Base-by-base conservation (phyloP, 2,113 vertebrate genomes). In the Chamaea fasciata region DNA sequence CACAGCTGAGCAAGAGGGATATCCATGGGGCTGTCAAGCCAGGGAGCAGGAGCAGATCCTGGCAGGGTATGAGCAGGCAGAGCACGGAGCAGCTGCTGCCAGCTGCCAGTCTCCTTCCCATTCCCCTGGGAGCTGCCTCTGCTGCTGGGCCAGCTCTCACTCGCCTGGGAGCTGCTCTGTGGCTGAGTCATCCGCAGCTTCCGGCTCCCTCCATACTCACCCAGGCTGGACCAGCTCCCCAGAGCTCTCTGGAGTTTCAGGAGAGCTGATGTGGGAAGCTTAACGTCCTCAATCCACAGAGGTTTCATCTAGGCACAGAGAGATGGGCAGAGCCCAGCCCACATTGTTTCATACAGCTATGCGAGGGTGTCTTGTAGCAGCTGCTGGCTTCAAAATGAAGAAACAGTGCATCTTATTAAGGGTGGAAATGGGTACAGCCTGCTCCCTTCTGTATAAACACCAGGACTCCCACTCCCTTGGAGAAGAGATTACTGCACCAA, bases 11-110 rank as follows among this genome's bases (percentile, higher is more conserved):
- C 67, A 53, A 74, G 74, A 56, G 26, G 27, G 41, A 8, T 39
- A 15, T 52, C 77, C 46, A 8, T 37, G 5, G 2, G 41, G 63
- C 55, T 56, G 52, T 55, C 0, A 0, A 50, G 55, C 22, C 53
- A 56, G 59, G 55, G 74, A 87, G 64, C 47, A 55, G 42, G 39
- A 87, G 62, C 68, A 80, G 39, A 50, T 52, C 42, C n/a, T 3
- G 75, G 83, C 79, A 65, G 75, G 52, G 21, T 46, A 41, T 19
- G 69, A 78, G 69, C 35, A 55, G 76, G 28, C 37, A 69, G 1
- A 1, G 52, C 31, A 33, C 47, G 0, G 0, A 64, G 63, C 46
- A 69, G 59, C n/a, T 8, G 0, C 44, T 60, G 35, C 31, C 0
- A 0, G 78, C 69, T 75, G 52, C 46, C 37, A 8, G 63, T 75